Base-by-base conservation (phyloP, 37 sponge, comb jelly and placozoan genomes). In the Beroe forskalii region DNA sequence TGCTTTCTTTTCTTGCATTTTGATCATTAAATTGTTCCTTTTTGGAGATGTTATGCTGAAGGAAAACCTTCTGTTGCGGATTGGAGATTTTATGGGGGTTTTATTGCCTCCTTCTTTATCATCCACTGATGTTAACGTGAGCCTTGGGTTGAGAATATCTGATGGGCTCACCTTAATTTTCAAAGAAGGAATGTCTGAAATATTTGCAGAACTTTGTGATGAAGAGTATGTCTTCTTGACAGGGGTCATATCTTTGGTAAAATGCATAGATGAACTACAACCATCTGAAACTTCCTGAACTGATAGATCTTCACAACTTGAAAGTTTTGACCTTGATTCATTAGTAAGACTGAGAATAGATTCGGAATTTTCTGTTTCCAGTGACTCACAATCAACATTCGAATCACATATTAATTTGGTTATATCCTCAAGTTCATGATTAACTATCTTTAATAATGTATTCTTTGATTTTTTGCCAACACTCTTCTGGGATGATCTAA, bases 391-490 rank as follows among this genome's bases (percentile, higher is more conserved):
- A 64, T 22, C 66, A 22, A 28, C 66, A 64, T 64, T 64, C 14
- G 44, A 20, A 0, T 20, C 55, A 44, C 28, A 80, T 6, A 80
- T 22, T 24, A 80, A 44, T n/a, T 37, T 37, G 3, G 86, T 80
- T 17, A 80, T 80, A 24, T 80, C 48, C 28, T 80, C 86, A n/a
- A 80, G 27, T 44, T 80, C 86, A 80, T 80, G 37, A 37, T 80
- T 37, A 44, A 44, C 55, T 24, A 80, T 80, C 27, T 41, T 80
- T 25, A 80, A 44, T 38, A 48, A 48, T 48, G 6, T 48, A 6
- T 48, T 6, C 12, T 12, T 48, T 17, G 55, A 12, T 48, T 48
- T 48, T 48, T 12, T 48, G 12, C 12, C 12, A 17, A 17, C 55
- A 17, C 12, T 48, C 55, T 48, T 48, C 55, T n/a, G n/a, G n/a